Evolutionary conservation across 2,797 vertebrate genomes (phyloP).

Genomic region (Acridotheres tristis): DNA sequence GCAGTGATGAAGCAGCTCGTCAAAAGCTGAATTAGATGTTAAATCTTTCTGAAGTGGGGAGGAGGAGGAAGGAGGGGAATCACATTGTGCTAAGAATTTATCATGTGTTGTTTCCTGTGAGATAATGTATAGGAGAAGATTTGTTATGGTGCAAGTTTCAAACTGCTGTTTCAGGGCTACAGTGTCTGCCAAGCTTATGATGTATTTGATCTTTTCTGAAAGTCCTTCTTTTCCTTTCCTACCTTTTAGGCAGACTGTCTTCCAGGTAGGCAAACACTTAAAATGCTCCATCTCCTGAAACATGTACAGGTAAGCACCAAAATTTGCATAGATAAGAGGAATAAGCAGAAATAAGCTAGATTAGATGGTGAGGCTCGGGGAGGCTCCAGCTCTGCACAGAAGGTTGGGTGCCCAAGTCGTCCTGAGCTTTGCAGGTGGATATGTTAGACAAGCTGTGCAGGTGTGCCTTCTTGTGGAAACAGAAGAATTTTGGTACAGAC

Average conservation of each 20-base stretch:
- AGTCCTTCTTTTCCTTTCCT: constrained; percentile 43
- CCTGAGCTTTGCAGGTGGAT: background rate
- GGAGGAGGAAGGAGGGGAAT: constrained; percentile 73
- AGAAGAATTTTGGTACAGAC: background rate
- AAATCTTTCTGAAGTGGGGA: constrained; percentile 93
- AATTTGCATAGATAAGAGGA: background rate
- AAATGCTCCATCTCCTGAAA: background rate
- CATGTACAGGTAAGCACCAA: background rate
- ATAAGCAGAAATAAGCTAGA: background rate
- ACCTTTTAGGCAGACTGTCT: background rate
- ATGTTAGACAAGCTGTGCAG: background rate
- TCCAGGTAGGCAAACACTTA: constrained; percentile 15
- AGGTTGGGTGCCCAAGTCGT: background rate
- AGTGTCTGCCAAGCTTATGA: constrained; percentile 83
- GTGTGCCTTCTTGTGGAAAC: background rate
- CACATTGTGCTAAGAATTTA: constrained; percentile 91
- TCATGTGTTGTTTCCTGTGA: constrained; percentile 89
- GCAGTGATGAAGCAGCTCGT: constrained; percentile 88
- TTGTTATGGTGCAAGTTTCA: constrained; percentile 82
- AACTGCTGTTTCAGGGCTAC: constrained; percentile 89
- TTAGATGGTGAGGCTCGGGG: background rate
- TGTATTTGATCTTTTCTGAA: constrained; percentile 74
- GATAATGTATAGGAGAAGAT: constrained; percentile 87
- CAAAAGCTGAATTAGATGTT: constrained; percentile 96
- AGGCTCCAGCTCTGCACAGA: background rate